Conservation (phyloP, 2,113 vertebrate genomes). For the Podarcis raffonei region DNA sequence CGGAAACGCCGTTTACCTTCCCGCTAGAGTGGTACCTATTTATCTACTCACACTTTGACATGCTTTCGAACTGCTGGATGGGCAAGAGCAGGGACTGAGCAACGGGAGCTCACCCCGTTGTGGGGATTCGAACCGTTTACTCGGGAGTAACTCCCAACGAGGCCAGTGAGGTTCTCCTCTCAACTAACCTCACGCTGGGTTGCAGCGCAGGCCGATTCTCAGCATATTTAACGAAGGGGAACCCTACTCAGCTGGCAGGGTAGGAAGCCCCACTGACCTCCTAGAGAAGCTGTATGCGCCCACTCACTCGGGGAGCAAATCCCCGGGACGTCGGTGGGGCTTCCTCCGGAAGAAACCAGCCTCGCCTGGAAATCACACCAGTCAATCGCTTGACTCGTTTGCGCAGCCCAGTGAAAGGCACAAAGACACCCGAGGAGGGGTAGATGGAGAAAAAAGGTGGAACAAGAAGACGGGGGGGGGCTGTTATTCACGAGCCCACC, state of each 20-base stretch:
- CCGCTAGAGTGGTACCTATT: too few species aligned
- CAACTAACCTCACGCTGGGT: not conserved
- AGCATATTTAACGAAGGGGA: too few species aligned
- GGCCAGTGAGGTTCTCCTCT: not conserved
- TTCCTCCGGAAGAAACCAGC: not conserved
- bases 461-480: not conserved
- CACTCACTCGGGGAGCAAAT: not conserved
- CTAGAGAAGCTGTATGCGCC: not conserved
- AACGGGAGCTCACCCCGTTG: too few species aligned
- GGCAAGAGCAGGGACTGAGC: too few species aligned
- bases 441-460: not conserved
- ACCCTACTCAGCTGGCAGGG: too few species aligned
- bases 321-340: not conserved
- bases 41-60: too few species aligned
- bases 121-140: too few species aligned
- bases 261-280: too few species aligned
- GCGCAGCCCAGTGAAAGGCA: not conserved
- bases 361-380: not conserved
- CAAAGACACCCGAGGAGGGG: not conserved
- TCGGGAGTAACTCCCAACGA: not conserved
- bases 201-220: not conserved
- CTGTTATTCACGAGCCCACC: slow-evolving; percentile 23
- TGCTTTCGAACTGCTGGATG: too few species aligned
- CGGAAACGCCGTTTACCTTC: too few species aligned
- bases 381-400: not conserved